Evolutionary conservation across 53 echinoderm and acorn worm genomes (phyloP).

Genomic region (Crossaster papposus): DNA sequence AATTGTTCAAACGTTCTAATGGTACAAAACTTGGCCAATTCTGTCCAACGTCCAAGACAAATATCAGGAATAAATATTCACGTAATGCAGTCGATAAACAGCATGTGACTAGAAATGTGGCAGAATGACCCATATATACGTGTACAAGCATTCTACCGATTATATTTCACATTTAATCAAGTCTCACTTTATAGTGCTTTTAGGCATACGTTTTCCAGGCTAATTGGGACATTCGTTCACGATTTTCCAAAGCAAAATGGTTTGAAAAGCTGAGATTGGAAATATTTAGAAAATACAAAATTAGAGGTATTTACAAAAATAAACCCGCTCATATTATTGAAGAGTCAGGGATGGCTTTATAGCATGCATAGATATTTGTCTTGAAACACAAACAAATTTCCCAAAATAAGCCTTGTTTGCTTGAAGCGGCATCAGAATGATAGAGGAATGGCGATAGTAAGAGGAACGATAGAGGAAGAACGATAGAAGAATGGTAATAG

Average conservation of each 20-base stretch:
- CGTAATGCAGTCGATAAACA: no score
- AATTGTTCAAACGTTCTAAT: no score
- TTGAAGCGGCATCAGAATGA: not conserved
- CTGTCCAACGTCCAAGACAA: no score
- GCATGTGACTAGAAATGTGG: no score
- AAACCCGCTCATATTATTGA: not conserved
- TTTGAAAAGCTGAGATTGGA: not conserved
- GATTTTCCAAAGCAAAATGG: not conserved
- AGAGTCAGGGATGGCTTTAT: not conserved
- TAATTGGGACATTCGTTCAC: not conserved
- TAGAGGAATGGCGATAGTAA: not conserved
- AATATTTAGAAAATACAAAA: not conserved
- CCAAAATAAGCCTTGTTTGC: not conserved
- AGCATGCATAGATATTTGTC: slow-evolving; percentile 17
- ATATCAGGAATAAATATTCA: no score
- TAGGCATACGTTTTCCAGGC: not conserved
- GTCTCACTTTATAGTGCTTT: no score
- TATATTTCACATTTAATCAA: no score
- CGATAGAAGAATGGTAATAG: no score
- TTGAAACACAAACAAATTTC: not conserved
- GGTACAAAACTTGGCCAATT: no score
- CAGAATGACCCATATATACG: no score
- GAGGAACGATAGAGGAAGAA: not conserved
- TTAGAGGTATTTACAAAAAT: slow-evolving; percentile 31
- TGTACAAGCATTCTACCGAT: no score